A percentile compares a stretch with the other conserved stretches of the same genome.
phyloP scores from a whole-genome alignment of 2,888 invertebrate genomes.

The Patella depressa region DNA sequence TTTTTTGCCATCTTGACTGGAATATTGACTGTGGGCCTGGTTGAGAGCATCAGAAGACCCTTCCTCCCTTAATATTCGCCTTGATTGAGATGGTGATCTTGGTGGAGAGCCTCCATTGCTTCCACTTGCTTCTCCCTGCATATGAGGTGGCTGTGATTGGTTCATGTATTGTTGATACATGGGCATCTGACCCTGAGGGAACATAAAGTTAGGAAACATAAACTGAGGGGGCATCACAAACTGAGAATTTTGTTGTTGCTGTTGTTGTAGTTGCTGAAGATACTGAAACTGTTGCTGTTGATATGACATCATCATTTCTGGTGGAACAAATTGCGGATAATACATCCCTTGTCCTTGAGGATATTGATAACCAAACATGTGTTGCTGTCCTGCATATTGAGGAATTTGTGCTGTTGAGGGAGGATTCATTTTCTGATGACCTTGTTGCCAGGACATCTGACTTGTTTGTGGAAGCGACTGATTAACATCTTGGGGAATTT shows the following conservation, averaged over 20 bases:
- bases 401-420: conserved; percentile 39
- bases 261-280: conserved; percentile 21
- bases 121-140: conserved; percentile 17
- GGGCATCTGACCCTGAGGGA: conserved; percentile 42
- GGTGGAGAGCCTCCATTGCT: conserved; percentile 46
- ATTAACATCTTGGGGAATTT: background rate
- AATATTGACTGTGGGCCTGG: conserved; percentile 42
- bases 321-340: conserved; percentile 1
- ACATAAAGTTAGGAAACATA: conserved; percentile 32
- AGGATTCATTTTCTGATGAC: conserved; percentile 24
- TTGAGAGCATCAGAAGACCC: conserved; percentile 24
- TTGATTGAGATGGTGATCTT: conserved; percentile 52
- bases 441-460: conserved; percentile 25
- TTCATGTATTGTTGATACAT: conserved; percentile 33
- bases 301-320: conserved; percentile 36
- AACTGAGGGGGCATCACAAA: conserved; percentile 35
- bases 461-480: background rate
- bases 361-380: conserved; percentile 16
- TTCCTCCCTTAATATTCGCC: conserved; percentile 44
- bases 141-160: conserved; percentile 30
- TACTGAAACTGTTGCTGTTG: conserved; percentile 17
- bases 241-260: conserved; percentile 26
- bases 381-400: conserved; percentile 28
- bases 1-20: conserved; percentile 37
- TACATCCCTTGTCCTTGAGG: conserved; percentile 4